Evolutionary conservation across 2,797 vertebrate species (phyloP).

Genomic region (Odontamblyopus lacepedii): DNA sequence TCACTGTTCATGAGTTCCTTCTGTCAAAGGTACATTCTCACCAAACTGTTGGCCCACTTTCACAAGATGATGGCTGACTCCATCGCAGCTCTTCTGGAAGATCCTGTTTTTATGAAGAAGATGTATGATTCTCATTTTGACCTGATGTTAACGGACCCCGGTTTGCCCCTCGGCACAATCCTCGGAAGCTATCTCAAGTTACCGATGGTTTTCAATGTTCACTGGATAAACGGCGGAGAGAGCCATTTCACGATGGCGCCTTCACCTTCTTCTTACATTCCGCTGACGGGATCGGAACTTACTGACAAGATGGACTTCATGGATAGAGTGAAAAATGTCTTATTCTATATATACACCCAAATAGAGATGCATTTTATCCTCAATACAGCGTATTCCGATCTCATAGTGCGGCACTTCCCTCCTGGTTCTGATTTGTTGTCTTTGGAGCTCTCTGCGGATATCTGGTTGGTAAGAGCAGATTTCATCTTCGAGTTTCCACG

Average conservation of each 20-base stretch:
- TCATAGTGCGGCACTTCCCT: slow-evolving; percentile 59
- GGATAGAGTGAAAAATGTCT: slow-evolving; percentile 57
- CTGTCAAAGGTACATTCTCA: slow-evolving; percentile 42
- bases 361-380: slow-evolving; percentile 41
- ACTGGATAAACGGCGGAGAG: slow-evolving; percentile 67
- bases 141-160: slow-evolving; percentile 69
- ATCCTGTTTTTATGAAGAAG: slow-evolving; percentile 50
- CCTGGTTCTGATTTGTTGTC: slow-evolving; percentile 61
- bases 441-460: slow-evolving; percentile 58
- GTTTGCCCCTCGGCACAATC: slow-evolving; percentile 43
- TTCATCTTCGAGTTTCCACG: slow-evolving; percentile 78
- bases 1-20: slow-evolving; percentile 39
- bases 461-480: slow-evolving; percentile 72
- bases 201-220: slow-evolving; percentile 69
- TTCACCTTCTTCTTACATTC: slow-evolving; percentile 68
- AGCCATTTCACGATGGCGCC: slow-evolving; percentile 58
- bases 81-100: slow-evolving; percentile 48
- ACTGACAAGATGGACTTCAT: slow-evolving; percentile 62
- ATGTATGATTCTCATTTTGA: slow-evolving; percentile 63
- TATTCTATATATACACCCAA: slow-evolving; percentile 49
- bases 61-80: slow-evolving; percentile 29
- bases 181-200: slow-evolving; percentile 65
- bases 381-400: slow-evolving; percentile 47
- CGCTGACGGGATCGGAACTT: slow-evolving; percentile 62
- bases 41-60: slow-evolving; percentile 1